These are phyloP conservation scores for Chrysemys picta DNA, from an alignment of 2,113 vertebrate species.

Conservation along the genomic window DNA sequence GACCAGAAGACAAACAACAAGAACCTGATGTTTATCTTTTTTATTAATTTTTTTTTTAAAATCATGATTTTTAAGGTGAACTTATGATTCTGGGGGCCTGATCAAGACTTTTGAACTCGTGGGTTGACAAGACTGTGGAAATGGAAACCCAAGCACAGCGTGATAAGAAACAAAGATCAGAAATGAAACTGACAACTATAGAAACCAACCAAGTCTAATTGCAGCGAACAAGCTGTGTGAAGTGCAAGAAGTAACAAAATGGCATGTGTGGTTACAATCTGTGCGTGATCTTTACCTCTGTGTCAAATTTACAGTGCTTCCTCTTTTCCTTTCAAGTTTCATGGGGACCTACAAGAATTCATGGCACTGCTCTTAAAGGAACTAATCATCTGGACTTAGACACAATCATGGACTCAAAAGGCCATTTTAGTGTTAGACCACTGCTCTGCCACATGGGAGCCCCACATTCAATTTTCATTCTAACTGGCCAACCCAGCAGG, in stretches of 20 bases:
- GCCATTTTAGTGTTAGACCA: neutral
- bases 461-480: neutral
- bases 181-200: neutral
- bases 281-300: neutral
- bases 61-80: neutral
- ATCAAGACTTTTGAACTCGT: too few relatives aligned
- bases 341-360: neutral
- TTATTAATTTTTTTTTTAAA: too few relatives aligned
- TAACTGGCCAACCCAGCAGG: neutral
- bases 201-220: neutral
- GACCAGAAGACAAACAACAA: neutral
- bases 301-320: neutral
- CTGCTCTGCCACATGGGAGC: accelerated
- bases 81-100: neutral
- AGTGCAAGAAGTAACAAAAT: neutral
- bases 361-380: neutral
- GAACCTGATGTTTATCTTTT: too few relatives aligned
- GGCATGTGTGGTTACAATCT: neutral
- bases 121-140: neutral
- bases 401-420: neutral
- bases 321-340: neutral
- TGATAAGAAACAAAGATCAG: neutral
- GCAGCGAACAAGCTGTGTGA: neutral
- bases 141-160: neutral
- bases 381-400: neutral